Conservation (phyloP, 2,113 vertebrate genomes). For the Ramphastos sulfuratus region DNA sequence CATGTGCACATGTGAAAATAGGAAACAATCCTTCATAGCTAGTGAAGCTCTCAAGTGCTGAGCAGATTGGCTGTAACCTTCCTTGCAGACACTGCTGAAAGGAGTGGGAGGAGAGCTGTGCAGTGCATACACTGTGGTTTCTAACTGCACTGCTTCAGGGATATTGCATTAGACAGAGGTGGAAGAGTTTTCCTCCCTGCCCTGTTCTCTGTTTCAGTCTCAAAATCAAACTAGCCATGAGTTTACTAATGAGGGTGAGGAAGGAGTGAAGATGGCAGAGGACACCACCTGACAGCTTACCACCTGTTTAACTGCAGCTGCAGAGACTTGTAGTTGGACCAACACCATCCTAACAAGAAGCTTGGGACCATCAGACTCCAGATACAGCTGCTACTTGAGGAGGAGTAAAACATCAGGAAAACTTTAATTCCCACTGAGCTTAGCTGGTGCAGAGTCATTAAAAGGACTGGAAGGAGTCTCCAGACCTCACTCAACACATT, state of each 20-base stretch:
- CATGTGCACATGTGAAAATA: background rate
- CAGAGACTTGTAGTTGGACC: background rate
- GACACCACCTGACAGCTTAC: background rate
- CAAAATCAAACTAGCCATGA: background rate
- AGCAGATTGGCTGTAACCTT: background rate
- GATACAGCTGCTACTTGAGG: background rate
- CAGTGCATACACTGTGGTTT: background rate
- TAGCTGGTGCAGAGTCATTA: background rate
- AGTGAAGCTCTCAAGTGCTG: background rate
- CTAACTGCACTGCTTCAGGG: background rate
- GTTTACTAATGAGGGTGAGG: background rate
- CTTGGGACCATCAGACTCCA: background rate
- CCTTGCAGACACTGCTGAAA: background rate
- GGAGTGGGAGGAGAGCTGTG: background rate
- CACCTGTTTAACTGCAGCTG: background rate
- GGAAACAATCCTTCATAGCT: rapidly evolving
- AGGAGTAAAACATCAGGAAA: background rate
- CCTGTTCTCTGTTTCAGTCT: background rate
- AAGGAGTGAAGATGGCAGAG: background rate
- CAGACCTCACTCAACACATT: background rate
- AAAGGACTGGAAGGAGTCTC: background rate
- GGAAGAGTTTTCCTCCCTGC: background rate
- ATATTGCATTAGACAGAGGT: background rate
- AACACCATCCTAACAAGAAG: background rate
- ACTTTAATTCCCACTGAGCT: background rate